A percentile compares a stretch with the other conserved stretches of the same genome.
Evolutionary conservation across 2,797 vertebrate genomes (phyloP).

Genomic region (Arrhamphus sclerolepis): DNA sequence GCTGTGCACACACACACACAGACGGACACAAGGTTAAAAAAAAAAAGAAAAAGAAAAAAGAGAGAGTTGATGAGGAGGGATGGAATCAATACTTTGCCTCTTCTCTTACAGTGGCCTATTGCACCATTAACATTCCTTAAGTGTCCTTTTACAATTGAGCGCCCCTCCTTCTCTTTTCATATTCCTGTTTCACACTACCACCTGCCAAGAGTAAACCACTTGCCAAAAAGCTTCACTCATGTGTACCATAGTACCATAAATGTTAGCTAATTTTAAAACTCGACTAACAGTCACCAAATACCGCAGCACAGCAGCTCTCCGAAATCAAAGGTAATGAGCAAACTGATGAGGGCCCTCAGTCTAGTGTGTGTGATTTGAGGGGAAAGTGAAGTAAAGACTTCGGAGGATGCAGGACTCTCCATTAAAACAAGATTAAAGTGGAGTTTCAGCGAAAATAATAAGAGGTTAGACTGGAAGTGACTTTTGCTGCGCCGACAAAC

Average conservation of each 20-base stretch:
- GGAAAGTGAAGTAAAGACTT: conserved; percentile 3
- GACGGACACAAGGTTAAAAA: not conserved
- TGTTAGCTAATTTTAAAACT: no score
- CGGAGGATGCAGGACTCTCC: conserved; percentile 20
- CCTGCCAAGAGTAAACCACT: conserved; percentile 10
- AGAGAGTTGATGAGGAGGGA: conserved; percentile 26
- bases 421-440: conserved; percentile 57
- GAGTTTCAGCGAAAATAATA: conserved; percentile 64
- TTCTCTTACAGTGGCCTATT: conserved; percentile 44
- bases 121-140: conserved; percentile 67
- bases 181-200: not conserved
- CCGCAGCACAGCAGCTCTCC: conserved; percentile 8
- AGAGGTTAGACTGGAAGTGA: conserved; percentile 53
- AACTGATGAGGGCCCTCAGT: conserved; percentile 1
- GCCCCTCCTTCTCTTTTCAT: not conserved
- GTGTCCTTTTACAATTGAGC: conserved; percentile 57
- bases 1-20: conserved; percentile 13
- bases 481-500: conserved; percentile 51
- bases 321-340: conserved; percentile 15
- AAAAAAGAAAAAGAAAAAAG: not conserved
- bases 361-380: conserved; percentile 9
- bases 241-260: no score
- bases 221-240: conserved; percentile 11
- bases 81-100: conserved; percentile 58
- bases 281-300: not conserved